Percentiles rank a stretch among this genome's conserved stretches.
Conservation (phyloP, 2,888 invertebrate genomes). For the Drosophila ezoana region DNA sequence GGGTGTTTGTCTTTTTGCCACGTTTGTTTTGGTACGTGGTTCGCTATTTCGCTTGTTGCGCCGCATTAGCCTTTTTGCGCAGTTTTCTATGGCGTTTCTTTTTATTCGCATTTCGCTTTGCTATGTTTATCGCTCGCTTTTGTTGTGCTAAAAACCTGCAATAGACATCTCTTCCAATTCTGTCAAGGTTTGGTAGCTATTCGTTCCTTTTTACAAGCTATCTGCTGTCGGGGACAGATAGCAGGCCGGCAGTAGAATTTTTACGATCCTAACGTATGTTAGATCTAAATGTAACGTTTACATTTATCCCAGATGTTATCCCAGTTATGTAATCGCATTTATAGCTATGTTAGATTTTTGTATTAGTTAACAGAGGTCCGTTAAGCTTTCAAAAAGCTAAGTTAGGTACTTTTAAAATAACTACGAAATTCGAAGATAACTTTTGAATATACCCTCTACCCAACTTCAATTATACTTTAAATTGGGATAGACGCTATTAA, state of each 20-base stretch:
- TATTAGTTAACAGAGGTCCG: too few relatives aligned
- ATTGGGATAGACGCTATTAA: background rate
- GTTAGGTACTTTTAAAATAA: too few relatives aligned
- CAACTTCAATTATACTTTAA: background rate
- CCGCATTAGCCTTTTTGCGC: constrained; percentile 41
- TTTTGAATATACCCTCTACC: too few relatives aligned
- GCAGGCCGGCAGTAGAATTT: constrained; percentile 21
- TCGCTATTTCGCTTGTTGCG: constrained; percentile 53
- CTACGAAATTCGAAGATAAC: too few relatives aligned
- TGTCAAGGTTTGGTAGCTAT: constrained; percentile 57
- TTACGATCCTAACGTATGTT: too few relatives aligned
- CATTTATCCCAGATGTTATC: too few relatives aligned
- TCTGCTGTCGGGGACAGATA: constrained; percentile 50
- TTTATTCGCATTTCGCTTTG: constrained; percentile 65
- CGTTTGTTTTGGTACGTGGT: constrained; percentile 67
- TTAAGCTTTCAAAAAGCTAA: too few relatives aligned
- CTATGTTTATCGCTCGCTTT: constrained; percentile 33
- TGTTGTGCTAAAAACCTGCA: constrained; percentile 62
- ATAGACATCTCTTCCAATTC: too few relatives aligned
- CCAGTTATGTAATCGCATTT: too few relatives aligned
- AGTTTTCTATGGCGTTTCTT: constrained; percentile 42
- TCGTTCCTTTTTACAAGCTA: constrained; percentile 36
- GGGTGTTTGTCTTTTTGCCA: constrained; percentile 40
- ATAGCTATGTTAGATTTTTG: too few relatives aligned
- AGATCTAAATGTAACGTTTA: too few relatives aligned